phyloP scores from a whole-genome alignment of 2,888 invertebrate species.

The Harpalus rufipes region DNA sequence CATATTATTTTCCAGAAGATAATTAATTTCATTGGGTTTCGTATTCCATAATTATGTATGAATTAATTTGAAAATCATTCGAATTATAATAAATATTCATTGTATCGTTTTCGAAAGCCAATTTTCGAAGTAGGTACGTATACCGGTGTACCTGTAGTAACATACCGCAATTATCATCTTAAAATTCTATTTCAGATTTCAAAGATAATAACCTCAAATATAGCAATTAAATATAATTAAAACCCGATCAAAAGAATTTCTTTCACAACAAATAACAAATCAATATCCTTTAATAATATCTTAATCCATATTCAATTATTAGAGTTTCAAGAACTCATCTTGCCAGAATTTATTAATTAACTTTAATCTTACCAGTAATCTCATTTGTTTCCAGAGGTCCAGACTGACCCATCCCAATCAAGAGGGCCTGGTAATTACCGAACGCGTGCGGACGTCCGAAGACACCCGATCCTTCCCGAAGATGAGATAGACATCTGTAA shows the following conservation, averaged over 20 bases:
- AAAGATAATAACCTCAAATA: slow-evolving; percentile 38
- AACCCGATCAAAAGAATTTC: slow-evolving; percentile 44
- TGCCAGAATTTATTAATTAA: slow-evolving; percentile 58
- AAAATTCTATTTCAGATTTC: slow-evolving; percentile 30
- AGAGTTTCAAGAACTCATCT: slow-evolving; percentile 49
- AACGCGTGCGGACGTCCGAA: slow-evolving; percentile 51
- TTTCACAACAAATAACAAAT: slow-evolving; percentile 46
- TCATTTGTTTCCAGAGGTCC: slow-evolving; percentile 36
- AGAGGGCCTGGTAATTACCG: slow-evolving; percentile 36
- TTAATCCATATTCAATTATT: slow-evolving; percentile 61
- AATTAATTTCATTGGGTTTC: too few relatives aligned
- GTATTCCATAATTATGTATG: too few relatives aligned
- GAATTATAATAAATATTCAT: neutral
- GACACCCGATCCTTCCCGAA: slow-evolving; percentile 20
- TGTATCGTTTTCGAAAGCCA: slow-evolving; percentile 23
- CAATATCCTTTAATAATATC: slow-evolving; percentile 46
- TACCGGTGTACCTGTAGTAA: neutral
- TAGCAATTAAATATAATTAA: slow-evolving; percentile 50
- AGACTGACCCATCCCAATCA: slow-evolving; percentile 40
- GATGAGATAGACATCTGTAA: slow-evolving; percentile 63
- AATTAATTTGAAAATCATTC: too few relatives aligned
- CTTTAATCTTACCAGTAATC: slow-evolving; percentile 50
- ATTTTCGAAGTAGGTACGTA: neutral
- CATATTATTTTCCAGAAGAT: too few relatives aligned
- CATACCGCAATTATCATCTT: slow-evolving; percentile 26